phyloP scores from a whole-genome alignment of 2,797 vertebrate species.

The Percopsis omiscomaycus region DNA sequence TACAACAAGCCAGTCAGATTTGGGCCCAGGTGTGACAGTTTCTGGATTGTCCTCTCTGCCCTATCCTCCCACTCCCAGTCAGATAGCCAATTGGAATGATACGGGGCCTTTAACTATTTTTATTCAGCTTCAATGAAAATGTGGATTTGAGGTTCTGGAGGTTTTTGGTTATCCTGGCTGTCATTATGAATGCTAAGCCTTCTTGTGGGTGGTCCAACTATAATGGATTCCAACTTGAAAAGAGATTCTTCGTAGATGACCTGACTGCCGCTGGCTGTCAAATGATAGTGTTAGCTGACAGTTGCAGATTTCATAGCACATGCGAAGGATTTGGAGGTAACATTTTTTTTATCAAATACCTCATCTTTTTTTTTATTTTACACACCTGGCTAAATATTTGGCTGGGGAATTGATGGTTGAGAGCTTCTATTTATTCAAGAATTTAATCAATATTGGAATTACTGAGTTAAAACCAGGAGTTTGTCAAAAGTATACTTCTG shows the following conservation, averaged over 20 bases:
- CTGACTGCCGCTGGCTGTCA: conserved; percentile 9
- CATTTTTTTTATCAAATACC: conserved; percentile 32
- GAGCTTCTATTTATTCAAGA: conserved; percentile 45
- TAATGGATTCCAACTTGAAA: conserved; percentile 29
- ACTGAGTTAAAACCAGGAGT: conserved; percentile 48
- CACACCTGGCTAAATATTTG: conserved; percentile 58
- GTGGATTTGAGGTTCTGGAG: conserved; percentile 5
- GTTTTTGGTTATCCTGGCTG: conserved; percentile 10
- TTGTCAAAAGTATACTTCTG: conserved; percentile 24
- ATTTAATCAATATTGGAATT: conserved; percentile 55
- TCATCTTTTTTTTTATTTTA: conserved; percentile 46
- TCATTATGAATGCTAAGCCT: conserved; percentile 23
- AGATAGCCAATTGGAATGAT: no score
- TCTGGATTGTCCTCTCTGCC: no score
- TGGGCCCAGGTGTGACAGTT: no score
- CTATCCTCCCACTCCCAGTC: no score
- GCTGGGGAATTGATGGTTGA: conserved; percentile 20
- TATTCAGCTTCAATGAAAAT: neutral
- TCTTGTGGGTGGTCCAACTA: conserved; percentile 54
- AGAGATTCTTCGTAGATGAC: conserved; percentile 35
- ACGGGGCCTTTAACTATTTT: neutral
- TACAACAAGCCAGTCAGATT: no score
- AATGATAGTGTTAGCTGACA: conserved; percentile 6
- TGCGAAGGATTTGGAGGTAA: conserved; percentile 39
- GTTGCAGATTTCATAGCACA: conserved; percentile 30